Evolutionary conservation across 1,140 invertebrate genomes (phyloP), one percentile per base, ranked within the genome.

Genomic region (Caenorhabditis tropicalis): DNA sequence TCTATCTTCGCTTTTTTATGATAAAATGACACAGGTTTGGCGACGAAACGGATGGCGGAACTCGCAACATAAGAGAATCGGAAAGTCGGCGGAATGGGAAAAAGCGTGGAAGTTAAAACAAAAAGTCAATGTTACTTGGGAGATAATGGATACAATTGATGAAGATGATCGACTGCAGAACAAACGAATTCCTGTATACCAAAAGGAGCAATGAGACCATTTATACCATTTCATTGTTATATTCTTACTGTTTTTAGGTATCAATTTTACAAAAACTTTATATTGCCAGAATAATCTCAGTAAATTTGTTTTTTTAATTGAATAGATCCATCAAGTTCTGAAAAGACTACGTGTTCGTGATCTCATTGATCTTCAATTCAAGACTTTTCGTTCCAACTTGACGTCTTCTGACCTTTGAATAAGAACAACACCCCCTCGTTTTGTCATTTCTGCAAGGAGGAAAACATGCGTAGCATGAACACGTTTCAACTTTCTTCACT

Each of bases 21-120:
- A 24, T 36, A 19, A 7, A 16, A 36, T n/a, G 33, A 12, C 27
- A 19, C 58, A 65, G 58, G 65, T 74, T 10, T 74, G 65, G 65
- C 65, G 36, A 4, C 33, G 65, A 24, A 74, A 24, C 36, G 65
- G 65, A 27, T 74, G 65, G 65, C 2, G 65, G 5, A 74, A 74
- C 15, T 74, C 65, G 9, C 65, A 43, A 43, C 65, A 74, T n/a
- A 74, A 74, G 27, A 33, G 36, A 74, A 74, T 74, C n/a, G 65
- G 19, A 39, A 74, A 74, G 24, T 74, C 65, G 21, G 65, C 65
- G 9, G 65, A 74, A 43, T 74, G 65, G 65, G 65, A 74, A n/a
- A 74, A 74, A 10, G 65, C 65, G 33, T 74, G 65, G 65, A 74
- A 74, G 7, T n/a, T 74, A 29, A 74, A 74, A 43, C 65, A 74